phyloP scores from a whole-genome alignment of 2,113 vertebrate species.

The Hyaena hyaena region DNA sequence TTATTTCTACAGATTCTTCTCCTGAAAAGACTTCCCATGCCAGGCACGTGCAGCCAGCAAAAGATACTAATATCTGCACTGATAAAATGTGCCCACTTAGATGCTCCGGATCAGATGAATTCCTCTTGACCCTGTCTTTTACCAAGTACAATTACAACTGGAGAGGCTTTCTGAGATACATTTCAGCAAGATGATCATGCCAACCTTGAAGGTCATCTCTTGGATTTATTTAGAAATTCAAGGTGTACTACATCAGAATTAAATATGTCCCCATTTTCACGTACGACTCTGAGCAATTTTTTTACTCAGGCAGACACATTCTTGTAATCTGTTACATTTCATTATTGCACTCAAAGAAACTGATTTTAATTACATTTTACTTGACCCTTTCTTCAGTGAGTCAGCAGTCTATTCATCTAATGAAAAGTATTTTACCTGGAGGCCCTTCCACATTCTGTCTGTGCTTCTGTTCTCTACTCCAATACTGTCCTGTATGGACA shows the following conservation, averaged over 20 bases:
- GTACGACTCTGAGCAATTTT: neutral
- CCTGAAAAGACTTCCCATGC: slow-evolving; percentile 23
- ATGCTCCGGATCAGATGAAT: neutral
- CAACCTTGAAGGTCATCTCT: neutral
- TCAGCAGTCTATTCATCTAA: neutral
- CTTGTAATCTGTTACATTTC: slow-evolving; percentile 15
- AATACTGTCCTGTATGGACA: neutral
- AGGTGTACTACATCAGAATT: neutral
- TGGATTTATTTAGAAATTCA: slow-evolving; percentile 44
- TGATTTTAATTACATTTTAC: slow-evolving; percentile 48
- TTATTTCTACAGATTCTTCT: neutral
- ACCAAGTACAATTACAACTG: neutral
- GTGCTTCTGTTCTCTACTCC: neutral
- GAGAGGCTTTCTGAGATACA: slow-evolving; percentile 17
- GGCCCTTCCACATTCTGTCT: neutral
- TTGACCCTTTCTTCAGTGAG: neutral
- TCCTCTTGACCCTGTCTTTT: fast-evolving
- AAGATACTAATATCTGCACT: neutral
- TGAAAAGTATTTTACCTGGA: neutral
- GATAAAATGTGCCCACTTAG: neutral
- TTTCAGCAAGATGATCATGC: neutral
- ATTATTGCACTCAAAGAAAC: slow-evolving; percentile 14
- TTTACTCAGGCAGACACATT: neutral
- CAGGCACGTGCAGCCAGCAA: neutral
- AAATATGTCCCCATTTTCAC: neutral